Evolutionary conservation across 2,113 vertebrate species (phyloP).

Genomic region (Apaloderma vittatum): DNA sequence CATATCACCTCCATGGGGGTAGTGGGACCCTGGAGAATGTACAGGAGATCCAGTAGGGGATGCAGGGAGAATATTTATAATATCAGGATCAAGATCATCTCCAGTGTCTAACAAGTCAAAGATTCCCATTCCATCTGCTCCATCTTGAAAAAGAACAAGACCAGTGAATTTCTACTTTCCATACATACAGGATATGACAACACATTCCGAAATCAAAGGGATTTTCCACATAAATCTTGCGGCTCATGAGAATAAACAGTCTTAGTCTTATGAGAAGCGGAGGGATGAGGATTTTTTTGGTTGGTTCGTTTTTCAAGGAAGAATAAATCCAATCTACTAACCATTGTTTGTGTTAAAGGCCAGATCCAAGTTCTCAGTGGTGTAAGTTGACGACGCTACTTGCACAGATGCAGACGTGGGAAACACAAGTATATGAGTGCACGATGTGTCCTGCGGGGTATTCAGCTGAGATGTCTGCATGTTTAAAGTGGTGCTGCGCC

Average conservation of each 20-base stretch:
- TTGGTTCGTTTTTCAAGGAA: background rate
- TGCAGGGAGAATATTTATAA: slow-evolving; percentile 96
- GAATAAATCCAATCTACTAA: slow-evolving; percentile 55
- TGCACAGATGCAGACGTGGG: slow-evolving; percentile 96
- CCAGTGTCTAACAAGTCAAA: slow-evolving; percentile 92
- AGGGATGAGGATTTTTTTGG: accelerated
- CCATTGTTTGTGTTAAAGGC: slow-evolving; percentile 95
- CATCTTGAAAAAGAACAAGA: slow-evolving; percentile 81
- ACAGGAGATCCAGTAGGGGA: slow-evolving; percentile 92
- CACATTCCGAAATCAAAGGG: background rate
- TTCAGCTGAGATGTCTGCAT: slow-evolving; percentile 97
- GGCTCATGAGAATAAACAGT: background rate
- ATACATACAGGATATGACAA: background rate
- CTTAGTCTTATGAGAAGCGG: background rate
- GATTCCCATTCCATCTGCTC: slow-evolving; percentile 92
- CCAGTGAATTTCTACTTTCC: background rate
- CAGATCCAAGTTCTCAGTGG: slow-evolving; percentile 92
- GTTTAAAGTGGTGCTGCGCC: slow-evolving; percentile 95
- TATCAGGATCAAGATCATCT: slow-evolving; percentile 94
- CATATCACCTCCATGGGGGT: slow-evolving; percentile 92
- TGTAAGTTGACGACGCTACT: slow-evolving; percentile 91
- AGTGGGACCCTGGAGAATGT: slow-evolving; percentile 96
- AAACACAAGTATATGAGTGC: slow-evolving; percentile 97
- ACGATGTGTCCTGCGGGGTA: slow-evolving; percentile 97
- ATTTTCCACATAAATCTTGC: background rate